Conservation (phyloP, 2,888 invertebrate species). For the Achlya flavicornis region DNA sequence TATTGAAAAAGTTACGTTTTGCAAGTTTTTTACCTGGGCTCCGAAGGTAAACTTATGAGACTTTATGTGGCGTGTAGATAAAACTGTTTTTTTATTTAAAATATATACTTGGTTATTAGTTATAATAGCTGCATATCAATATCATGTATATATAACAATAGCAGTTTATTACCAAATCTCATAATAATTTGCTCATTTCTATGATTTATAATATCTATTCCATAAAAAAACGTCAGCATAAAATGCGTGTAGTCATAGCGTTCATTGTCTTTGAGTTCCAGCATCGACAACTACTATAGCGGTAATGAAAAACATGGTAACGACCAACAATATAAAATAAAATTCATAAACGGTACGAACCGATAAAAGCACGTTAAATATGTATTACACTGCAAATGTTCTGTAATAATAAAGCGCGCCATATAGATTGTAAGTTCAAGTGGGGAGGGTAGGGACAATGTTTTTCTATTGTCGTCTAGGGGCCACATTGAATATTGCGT, state of each 20-base stretch:
- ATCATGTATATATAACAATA: too few species aligned
- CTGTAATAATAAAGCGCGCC: slow-evolving; percentile 19
- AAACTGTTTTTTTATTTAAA: not conserved
- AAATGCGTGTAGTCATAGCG: too few species aligned
- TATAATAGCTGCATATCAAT: too few species aligned
- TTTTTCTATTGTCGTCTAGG: slow-evolving; percentile 33
- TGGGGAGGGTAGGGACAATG: slow-evolving; percentile 24
- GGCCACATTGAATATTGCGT: slow-evolving; percentile 53
- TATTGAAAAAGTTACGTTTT: slow-evolving; percentile 13
- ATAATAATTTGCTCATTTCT: too few species aligned
- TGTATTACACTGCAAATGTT: not conserved
- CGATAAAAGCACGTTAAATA: not conserved
- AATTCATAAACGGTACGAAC: not conserved
- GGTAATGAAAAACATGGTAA: too few species aligned
- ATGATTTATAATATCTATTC: too few species aligned
- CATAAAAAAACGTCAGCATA: too few species aligned
- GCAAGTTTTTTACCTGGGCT: slow-evolving; percentile 8
- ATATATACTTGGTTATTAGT: not conserved
- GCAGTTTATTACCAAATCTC: too few species aligned
- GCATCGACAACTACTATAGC: too few species aligned
- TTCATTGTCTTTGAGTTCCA: too few species aligned
- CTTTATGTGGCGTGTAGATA: not conserved
- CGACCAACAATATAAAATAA: not conserved
- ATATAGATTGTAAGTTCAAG: slow-evolving; percentile 15
- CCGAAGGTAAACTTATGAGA: not conserved